Evolutionary conservation across 1,140 invertebrate genomes (phyloP), one percentile per base, ranked within the genome.

Genomic region (Rhyacophila brunnea): DNA sequence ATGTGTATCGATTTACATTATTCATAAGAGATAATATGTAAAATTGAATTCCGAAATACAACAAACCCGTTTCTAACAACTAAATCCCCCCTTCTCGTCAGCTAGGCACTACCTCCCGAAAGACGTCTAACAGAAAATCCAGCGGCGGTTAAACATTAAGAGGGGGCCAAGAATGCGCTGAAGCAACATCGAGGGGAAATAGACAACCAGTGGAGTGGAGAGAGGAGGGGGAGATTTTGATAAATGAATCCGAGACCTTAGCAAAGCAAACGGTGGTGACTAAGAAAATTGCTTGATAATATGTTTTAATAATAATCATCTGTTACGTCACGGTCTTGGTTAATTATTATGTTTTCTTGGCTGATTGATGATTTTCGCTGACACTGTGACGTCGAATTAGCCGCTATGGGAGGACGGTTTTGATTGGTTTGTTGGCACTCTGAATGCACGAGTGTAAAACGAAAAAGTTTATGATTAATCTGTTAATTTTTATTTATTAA

Each of bases 251-350:
- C 15, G 32, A 36, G 42, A 48, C 28, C 45, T 36, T 18, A 40
- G 49, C 35, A 59, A 59, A 59, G 48, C 34, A 52, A 45, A 52
- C 57, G 56, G 49, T 50, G 57, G 57, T 52, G 57, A 59, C 57
- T 59, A 46, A 52, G 40, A 20, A 38, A 59, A 59, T 53, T 48
- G 28, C 57, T 59, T 59, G 49, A 59, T 59, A 59, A 59, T 59
- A 49, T 53, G 49, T 59, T 59, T 59, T 59, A 59, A 59, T 58
- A 58, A 58, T 59, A 48, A 59, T 59, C 57, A 53, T 53, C 35
- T 59, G 46, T 59, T 53, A 45, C 43, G 57, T 36, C 42, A 28
- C 23, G 23, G 23, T 28, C 23, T 28, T 28, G 23, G 38, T 5
- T 40, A 40, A 40, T 40, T 40, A 40, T 15, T 11, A 15, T 40